Percentiles rank a stretch among this genome's conserved stretches.
phyloP scores from a whole-genome alignment of 1,140 invertebrate species.

The Oncopeltus fasciatus region DNA sequence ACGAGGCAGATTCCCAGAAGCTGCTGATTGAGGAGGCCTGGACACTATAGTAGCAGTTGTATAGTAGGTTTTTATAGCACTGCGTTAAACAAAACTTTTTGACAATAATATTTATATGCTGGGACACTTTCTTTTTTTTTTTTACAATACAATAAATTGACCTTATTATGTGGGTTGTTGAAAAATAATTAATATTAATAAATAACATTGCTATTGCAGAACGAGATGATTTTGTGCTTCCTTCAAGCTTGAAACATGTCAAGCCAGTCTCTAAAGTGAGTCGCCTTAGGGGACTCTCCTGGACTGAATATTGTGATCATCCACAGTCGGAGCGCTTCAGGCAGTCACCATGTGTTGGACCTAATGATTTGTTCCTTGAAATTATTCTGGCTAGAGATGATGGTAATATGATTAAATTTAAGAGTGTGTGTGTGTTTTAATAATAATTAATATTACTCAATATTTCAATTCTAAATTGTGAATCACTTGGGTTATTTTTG shows the following conservation, averaged over 20 bases:
- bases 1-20: too few species aligned
- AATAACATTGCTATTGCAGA: slow-evolving; percentile 6
- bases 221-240: background rate
- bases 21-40: too few species aligned
- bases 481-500: too few species aligned
- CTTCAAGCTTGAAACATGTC: background rate
- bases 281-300: slow-evolving; percentile 51
- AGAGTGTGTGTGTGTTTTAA: too few species aligned
- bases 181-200: background rate
- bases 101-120: background rate
- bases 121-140: background rate
- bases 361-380: slow-evolving; percentile 50
- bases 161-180: too few species aligned
- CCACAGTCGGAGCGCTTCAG: slow-evolving; percentile 30
- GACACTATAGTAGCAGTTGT: too few species aligned
- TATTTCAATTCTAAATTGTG: too few species aligned
- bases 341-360: slow-evolving; percentile 12
- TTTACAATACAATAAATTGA: background rate
- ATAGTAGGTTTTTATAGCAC: too few species aligned
- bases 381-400: slow-evolving; percentile 51
- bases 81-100: too few species aligned
- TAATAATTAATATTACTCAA: too few species aligned
- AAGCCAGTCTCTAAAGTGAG: slow-evolving; percentile 12
- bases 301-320: slow-evolving; percentile 43
- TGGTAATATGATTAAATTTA: too few species aligned